Evolutionary conservation across 1,140 invertebrate genomes (phyloP).

Genomic region (Macrocentrus cingulum): DNA sequence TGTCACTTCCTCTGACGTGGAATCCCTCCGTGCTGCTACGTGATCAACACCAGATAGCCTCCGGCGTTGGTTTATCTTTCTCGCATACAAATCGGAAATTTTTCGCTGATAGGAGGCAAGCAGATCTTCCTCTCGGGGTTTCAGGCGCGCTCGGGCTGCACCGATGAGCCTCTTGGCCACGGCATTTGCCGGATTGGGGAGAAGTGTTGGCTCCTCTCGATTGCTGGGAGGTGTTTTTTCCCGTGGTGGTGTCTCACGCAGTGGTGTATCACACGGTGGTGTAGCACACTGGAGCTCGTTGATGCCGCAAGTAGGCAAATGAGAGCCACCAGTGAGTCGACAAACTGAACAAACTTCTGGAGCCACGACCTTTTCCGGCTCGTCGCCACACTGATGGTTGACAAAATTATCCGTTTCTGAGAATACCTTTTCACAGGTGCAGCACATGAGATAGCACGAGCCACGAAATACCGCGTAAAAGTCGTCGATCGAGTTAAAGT

Average conservation of each 20-base stretch:
- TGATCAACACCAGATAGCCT: too few species aligned
- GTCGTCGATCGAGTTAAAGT: conserved; percentile 65
- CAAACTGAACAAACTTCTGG: conserved; percentile 48
- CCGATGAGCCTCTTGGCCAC: conserved; percentile 11
- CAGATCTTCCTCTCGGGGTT: conserved; percentile 28
- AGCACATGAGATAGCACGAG: conserved; percentile 74
- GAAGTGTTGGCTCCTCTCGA: not conserved
- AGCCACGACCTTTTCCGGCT: conserved; percentile 31
- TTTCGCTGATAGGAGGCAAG: conserved; percentile 31
- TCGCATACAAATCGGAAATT: conserved; percentile 14
- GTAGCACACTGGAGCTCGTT: too few species aligned
- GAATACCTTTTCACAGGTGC: conserved; percentile 75
- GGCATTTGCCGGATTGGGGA: conserved; percentile 1
- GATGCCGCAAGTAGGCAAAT: conserved; percentile 49
- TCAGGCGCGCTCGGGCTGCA: conserved; percentile 30
- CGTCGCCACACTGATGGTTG: conserved; percentile 66
- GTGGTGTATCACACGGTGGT: too few species aligned
- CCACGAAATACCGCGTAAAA: conserved; percentile 67
- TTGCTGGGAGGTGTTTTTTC: not conserved
- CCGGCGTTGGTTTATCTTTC: conserved; percentile 6
- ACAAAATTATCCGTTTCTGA: conserved; percentile 72
- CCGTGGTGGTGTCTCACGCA: too few species aligned
- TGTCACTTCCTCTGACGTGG: not conserved
- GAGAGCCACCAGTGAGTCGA: conserved; percentile 41
- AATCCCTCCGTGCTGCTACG: not conserved